Evolutionary conservation across 2,797 vertebrate genomes (phyloP).

Genomic region (Premnoplex brunnescens): DNA sequence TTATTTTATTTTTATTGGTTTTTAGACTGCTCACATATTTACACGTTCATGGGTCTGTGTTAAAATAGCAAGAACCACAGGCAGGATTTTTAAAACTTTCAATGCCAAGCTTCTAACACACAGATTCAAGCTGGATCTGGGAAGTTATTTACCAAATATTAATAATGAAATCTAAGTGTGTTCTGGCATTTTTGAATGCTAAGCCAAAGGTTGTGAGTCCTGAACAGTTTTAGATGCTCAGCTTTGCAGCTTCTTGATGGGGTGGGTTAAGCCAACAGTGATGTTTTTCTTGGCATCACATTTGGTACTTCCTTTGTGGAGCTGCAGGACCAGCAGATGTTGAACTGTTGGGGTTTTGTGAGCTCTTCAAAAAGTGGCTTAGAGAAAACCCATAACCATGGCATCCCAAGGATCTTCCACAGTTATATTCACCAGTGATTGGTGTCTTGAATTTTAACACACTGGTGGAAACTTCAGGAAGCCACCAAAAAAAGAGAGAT

Average conservation of each 20-base stretch:
- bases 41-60: not conserved
- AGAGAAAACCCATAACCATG: not conserved
- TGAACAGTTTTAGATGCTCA: not conserved
- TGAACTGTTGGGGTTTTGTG: slow-evolving; percentile 2
- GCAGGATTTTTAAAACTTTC: not conserved
- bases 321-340: slow-evolving; percentile 7
- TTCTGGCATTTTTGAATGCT: not conserved
- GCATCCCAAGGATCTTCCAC: not conserved
- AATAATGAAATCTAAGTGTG: not conserved
- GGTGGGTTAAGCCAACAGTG: not conserved
- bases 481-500: not conserved
- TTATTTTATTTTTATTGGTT: not conserved
- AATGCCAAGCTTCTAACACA: not conserved
- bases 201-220: not conserved
- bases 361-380: not conserved
- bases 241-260: not conserved
- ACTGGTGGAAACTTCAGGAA: not conserved
- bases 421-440: not conserved
- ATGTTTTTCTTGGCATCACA: slow-evolving; percentile 21
- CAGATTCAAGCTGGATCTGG: not conserved
- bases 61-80: not conserved
- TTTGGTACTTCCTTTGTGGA: not conserved
- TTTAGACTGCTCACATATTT: not conserved
- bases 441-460: not conserved
- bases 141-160: not conserved